These are phyloP conservation scores for Psophia crepitans DNA, from an alignment of 2,113 vertebrate genomes.

Conservation along the genomic window DNA sequence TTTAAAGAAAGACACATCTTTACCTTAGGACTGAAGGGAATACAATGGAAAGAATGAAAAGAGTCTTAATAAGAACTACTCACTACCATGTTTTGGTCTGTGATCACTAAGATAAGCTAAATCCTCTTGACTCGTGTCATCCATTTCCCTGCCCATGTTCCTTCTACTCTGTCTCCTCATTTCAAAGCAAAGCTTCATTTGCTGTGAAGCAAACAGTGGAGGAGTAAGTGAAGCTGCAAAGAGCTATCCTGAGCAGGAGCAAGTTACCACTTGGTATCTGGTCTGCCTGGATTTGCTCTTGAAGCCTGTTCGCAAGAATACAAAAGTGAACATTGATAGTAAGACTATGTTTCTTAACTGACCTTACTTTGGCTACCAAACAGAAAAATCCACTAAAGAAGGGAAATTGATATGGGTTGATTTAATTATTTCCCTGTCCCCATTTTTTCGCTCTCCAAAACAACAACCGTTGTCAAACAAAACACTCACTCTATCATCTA, in stretches of 20 bases:
- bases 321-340: not conserved
- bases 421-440: not conserved
- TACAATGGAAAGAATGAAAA: not conserved
- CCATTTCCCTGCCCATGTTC: not conserved
- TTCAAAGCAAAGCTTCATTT: not conserved
- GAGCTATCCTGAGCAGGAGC: not conserved
- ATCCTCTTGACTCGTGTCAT: not conserved
- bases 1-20: not conserved
- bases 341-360: not conserved
- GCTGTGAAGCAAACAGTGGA: not conserved
- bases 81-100: not conserved
- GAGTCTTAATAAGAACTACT: not conserved
- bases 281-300: not conserved
- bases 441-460: not conserved
- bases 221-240: not conserved
- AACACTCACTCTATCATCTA: not conserved
- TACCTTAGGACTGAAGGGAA: not conserved
- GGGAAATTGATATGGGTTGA: not conserved
- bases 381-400: not conserved
- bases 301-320: not conserved
- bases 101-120: not conserved
- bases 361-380: not conserved
- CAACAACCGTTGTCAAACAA: not conserved
- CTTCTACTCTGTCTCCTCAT: not conserved
- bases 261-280: not conserved